Conservation (phyloP, 2,113 vertebrate species). For the Raja brachyura region DNA sequence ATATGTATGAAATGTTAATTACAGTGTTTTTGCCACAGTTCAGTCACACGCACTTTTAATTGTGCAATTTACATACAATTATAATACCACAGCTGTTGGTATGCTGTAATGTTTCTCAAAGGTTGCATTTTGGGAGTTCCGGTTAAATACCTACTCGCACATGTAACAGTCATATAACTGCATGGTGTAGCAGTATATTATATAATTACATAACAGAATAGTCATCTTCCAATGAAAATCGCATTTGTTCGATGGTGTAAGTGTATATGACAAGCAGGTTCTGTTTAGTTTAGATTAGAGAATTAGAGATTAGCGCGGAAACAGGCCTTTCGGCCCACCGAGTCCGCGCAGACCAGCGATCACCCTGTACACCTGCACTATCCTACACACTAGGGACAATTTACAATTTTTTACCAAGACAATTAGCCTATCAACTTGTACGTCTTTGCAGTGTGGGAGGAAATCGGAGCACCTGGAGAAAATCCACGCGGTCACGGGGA, state of each 20-base stretch:
- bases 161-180: conserved; percentile 24
- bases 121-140: conserved; percentile 24
- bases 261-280: not conserved
- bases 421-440: too few species aligned
- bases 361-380: too few species aligned
- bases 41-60: conserved; percentile 38
- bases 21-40: conserved; percentile 37
- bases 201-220: conserved; percentile 9
- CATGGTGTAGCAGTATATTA: not conserved
- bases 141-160: not conserved
- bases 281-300: too few species aligned
- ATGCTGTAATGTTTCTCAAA: conserved; percentile 13
- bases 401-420: too few species aligned
- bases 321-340: too few species aligned
- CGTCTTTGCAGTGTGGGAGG: too few species aligned
- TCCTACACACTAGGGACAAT: too few species aligned
- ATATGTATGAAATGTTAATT: conserved; percentile 38
- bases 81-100: conserved; percentile 35
- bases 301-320: too few species aligned
- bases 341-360: too few species aligned
- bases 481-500: too few species aligned
- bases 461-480: too few species aligned
- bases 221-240: not conserved
- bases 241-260: not conserved
- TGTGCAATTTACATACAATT: conserved; percentile 37